Base-by-base conservation (phyloP, 2,113 vertebrate species). In the Menura novaehollandiae region DNA sequence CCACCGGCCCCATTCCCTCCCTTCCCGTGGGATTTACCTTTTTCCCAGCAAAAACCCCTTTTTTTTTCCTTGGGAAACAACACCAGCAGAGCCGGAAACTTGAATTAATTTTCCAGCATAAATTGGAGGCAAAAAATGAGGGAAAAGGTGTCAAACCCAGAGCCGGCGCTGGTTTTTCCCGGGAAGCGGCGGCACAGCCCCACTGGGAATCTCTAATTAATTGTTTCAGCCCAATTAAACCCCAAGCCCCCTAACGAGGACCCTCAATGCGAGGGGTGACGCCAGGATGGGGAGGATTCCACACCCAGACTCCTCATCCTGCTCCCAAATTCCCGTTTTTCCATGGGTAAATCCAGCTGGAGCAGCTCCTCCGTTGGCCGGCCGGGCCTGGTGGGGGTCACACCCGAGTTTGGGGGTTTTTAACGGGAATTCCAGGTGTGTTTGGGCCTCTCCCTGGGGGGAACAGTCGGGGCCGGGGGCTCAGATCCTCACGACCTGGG, bases 401-500 rank as follows among this genome's bases (percentile, higher is more conserved):
- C 46, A 46, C 19, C 17, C 27, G 53, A 24, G 5, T 24, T 1
- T 4, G 20, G 33, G 12, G 6, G 28, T 1, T 6, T 12, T 23
- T 18, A 33, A 43, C 37, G 3, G 3, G 1, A 35, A 51, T 35
- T 35, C 32, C 33, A 3, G 67, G 33, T 2, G 33, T 2, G 33
- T 20, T 81, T 28, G 3, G 21, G 22, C 4, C 28, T 1, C 0
- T 32, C 7, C 27, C 15, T 23, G 7, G 7, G 28, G 46, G 52
- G 21, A 23, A 10, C 9, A 10, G 59, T 49, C 9, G 3, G 44
- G 20, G 44, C 28, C 23, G 11, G 47, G 30, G 28, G 22, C 1
- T 86, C 83, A 86, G 5, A 99, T 99, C 93, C 98, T 98, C 88
- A 99, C 98, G 46, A 99, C 98, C 88, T 99, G 99, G 47, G 97